Evolutionary conservation across 2,797 vertebrate genomes (phyloP).

Genomic region (Tangara arthus): DNA sequence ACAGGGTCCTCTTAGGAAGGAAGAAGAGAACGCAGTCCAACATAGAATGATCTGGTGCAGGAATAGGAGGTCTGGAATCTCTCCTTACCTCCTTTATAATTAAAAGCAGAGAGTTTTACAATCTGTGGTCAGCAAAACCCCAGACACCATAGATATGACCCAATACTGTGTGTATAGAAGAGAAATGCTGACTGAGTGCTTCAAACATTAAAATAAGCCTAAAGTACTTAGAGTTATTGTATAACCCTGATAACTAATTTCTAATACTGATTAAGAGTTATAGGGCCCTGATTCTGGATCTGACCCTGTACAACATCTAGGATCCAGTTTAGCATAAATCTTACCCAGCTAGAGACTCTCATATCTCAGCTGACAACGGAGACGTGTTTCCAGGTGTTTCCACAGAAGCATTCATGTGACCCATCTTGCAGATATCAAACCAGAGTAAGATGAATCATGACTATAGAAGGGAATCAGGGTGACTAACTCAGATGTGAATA

Average conservation of each 20-base stretch:
- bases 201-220: neutral
- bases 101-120: neutral
- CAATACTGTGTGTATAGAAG: neutral
- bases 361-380: neutral
- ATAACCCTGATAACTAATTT: neutral
- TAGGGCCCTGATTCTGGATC: neutral
- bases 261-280: neutral
- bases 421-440: neutral
- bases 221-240: neutral
- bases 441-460: neutral
- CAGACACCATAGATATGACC: neutral
- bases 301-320: neutral
- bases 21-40: neutral
- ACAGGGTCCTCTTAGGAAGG: neutral
- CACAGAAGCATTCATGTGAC: neutral
- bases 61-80: neutral
- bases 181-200: neutral
- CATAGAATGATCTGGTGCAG: neutral
- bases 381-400: neutral
- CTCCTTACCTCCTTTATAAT: neutral
- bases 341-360: neutral
- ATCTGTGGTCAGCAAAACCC: neutral
- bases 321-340: neutral
- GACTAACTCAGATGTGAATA: neutral
- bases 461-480: neutral